Evolutionary conservation across 1,140 invertebrate genomes (phyloP).

Genomic region (Melipona quadrifasciata): DNA sequence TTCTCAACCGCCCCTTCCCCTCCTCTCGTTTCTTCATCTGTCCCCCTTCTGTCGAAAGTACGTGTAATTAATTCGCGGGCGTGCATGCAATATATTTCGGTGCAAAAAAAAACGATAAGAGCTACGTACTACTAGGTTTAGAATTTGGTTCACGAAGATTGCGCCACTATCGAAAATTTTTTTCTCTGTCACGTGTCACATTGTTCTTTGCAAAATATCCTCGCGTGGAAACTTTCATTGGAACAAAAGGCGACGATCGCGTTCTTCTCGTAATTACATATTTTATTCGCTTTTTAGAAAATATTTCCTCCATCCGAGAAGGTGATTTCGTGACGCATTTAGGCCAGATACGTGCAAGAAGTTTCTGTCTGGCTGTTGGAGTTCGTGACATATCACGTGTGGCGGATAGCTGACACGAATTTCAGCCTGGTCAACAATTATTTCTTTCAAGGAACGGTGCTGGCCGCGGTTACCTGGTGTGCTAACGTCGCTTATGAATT

Average conservation of each 20-base stretch:
- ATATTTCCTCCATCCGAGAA: no score
- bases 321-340: slow-evolving; percentile 38
- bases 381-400: slow-evolving; percentile 13
- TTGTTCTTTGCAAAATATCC: background rate
- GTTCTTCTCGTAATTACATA: background rate
- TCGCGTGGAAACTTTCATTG: background rate
- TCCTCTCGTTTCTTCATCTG: no score
- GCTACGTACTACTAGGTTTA: no score
- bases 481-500: slow-evolving; percentile 27
- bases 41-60: background rate
- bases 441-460: slow-evolving; percentile 27
- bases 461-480: background rate
- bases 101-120: slow-evolving; percentile 5
- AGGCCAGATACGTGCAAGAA: slow-evolving; percentile 29
- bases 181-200: background rate
- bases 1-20: background rate
- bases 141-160: slow-evolving; percentile 27
- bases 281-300: background rate
- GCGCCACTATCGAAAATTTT: background rate
- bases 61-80: slow-evolving; percentile 10
- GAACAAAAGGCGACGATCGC: background rate
- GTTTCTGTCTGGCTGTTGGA: slow-evolving; percentile 7
- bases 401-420: slow-evolving; percentile 13
- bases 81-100: background rate
- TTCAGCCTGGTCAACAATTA: slow-evolving; percentile 28